Evolutionary conservation across 2,888 invertebrate genomes (phyloP).

Genomic region (Eristalis arbustorum): DNA sequence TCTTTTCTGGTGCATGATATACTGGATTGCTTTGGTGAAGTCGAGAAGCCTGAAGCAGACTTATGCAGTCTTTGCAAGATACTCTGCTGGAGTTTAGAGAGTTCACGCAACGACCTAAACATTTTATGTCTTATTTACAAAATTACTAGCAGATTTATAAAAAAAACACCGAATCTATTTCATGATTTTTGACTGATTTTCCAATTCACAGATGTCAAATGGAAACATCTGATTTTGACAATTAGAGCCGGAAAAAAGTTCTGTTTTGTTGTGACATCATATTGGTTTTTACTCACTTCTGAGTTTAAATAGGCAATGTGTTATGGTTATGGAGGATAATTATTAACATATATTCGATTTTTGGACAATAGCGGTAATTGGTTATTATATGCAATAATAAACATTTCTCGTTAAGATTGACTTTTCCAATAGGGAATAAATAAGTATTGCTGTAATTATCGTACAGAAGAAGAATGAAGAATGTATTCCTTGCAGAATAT

Average conservation of each 20-base stretch:
- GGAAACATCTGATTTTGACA: constrained; percentile 52
- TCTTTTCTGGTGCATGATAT: constrained; percentile 43
- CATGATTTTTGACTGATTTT: constrained; percentile 44
- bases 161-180: constrained; percentile 40
- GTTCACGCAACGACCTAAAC: constrained; percentile 31
- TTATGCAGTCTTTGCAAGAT: constrained; percentile 29
- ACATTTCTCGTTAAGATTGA: too few species aligned
- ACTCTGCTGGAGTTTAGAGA: constrained; percentile 36
- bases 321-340: too few species aligned
- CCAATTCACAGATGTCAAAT: constrained; percentile 10
- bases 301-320: neutral
- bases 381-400: too few species aligned
- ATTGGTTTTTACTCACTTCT: neutral
- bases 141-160: neutral
- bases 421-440: too few species aligned
- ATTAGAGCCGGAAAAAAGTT: neutral
- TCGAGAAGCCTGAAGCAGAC: constrained; percentile 24
- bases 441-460: too few species aligned
- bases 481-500: too few species aligned
- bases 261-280: neutral
- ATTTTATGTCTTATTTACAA: constrained; percentile 27
- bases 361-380: too few species aligned
- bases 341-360: too few species aligned
- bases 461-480: too few species aligned
- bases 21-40: neutral